These are phyloP conservation scores for Zaprionus inermis DNA, from an alignment of 1,140 invertebrate species.

Conservation along the genomic window DNA sequence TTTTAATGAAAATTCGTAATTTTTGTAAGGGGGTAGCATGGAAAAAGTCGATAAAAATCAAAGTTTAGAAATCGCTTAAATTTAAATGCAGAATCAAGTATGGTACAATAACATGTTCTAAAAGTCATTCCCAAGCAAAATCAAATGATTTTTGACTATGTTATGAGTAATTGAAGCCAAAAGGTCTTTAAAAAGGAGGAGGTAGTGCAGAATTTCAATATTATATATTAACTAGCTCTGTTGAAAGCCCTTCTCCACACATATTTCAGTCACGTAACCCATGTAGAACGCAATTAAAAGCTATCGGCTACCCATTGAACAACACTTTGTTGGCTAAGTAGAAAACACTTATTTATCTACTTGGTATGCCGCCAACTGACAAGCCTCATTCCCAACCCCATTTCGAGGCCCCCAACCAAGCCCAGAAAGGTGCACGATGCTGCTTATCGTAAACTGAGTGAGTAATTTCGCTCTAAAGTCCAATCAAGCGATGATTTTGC, in stretches of 20 bases:
- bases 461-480: conserved; percentile 49
- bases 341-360: not conserved
- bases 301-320: conserved; percentile 2
- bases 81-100: too few relatives aligned
- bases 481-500: conserved; percentile 52
- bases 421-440: not conserved
- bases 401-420: not conserved
- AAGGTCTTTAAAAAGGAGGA: too few relatives aligned
- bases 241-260: not conserved
- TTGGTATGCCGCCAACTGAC: not conserved
- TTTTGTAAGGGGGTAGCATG: too few relatives aligned
- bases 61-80: too few relatives aligned
- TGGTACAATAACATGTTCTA: too few relatives aligned
- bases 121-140: too few relatives aligned
- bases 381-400: not conserved
- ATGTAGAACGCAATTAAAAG: conserved; percentile 13
- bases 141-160: too few relatives aligned
- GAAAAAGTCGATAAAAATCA: too few relatives aligned
- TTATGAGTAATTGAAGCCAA: too few relatives aligned
- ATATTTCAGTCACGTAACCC: conserved; percentile 5
- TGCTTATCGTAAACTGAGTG: conserved; percentile 54
- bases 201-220: not conserved
- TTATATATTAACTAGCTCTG: not conserved
- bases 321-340: not conserved
- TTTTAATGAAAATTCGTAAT: too few relatives aligned